Evolutionary conservation across 2,797 vertebrate genomes (phyloP).

Genomic region (Agapornis canus): DNA sequence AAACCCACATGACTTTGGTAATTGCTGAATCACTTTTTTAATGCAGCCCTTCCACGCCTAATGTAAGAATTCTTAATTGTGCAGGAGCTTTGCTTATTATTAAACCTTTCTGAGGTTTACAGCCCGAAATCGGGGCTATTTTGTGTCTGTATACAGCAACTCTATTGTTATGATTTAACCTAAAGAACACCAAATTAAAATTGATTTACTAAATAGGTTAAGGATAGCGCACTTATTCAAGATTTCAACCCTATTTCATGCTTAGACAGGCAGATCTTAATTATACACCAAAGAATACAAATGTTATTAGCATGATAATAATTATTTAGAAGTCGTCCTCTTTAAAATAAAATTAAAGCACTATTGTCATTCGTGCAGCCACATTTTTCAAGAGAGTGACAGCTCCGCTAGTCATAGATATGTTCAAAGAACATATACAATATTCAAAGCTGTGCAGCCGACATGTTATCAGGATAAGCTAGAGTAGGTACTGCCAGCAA

Average conservation of each 20-base stretch:
- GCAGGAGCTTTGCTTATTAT: constrained; percentile 58
- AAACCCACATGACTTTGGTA: constrained; percentile 10
- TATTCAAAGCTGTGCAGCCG: constrained; percentile 81
- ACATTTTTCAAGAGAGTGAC: constrained; percentile 80
- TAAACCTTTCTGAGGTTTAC: constrained; percentile 68
- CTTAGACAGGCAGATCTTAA: constrained; percentile 85
- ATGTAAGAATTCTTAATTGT: constrained; percentile 54
- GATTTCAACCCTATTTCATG: constrained; percentile 85
- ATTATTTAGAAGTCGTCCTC: constrained; percentile 82
- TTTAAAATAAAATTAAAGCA: constrained; percentile 76
- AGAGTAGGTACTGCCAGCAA: constrained; percentile 75
- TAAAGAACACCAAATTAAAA: constrained; percentile 81
- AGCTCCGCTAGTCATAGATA: constrained; percentile 78
- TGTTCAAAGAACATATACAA: constrained; percentile 82
- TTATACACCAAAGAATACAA: constrained; percentile 86
- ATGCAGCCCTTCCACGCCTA: constrained; percentile 51
- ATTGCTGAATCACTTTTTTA: constrained; percentile 50
- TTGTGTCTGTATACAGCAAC: constrained; percentile 41
- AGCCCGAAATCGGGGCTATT: constrained; percentile 48
- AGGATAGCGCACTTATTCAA: constrained; percentile 77
- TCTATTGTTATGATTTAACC: constrained; percentile 74
- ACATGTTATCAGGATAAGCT: constrained; percentile 80
- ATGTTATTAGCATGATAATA: constrained; percentile 87
- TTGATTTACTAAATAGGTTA: constrained; percentile 83
- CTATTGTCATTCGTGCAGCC: constrained; percentile 76